These are phyloP conservation scores for Danio tinwini DNA, from an alignment of 2,797 vertebrate genomes.

Conservation along the genomic window DNA sequence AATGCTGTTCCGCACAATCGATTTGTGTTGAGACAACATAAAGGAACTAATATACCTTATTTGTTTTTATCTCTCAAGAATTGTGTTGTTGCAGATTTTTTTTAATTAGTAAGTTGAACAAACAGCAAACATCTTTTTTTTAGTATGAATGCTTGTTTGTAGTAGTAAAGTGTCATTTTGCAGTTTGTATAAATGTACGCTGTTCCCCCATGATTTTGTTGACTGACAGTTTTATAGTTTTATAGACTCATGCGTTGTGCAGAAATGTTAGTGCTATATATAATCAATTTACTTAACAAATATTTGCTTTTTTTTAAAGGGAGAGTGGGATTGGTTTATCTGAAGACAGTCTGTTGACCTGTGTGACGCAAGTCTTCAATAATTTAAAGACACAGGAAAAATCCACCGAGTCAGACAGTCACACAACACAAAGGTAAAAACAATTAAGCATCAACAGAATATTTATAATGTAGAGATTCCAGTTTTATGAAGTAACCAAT, in stretches of 20 bases:
- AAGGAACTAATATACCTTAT: no score
- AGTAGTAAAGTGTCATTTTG: not conserved
- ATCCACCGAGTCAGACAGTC: not conserved
- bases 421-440: not conserved
- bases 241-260: not conserved
- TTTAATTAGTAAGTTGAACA: no score
- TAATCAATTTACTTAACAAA: not conserved
- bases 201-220: not conserved
- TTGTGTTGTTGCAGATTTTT: no score
- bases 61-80: no score
- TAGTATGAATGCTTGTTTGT: not conserved
- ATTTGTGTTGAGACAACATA: no score
- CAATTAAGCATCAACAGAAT: not conserved
- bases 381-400: conserved; percentile 62
- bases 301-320: conserved; percentile 37
- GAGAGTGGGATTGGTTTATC: conserved; percentile 42
- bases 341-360: conserved; percentile 55
- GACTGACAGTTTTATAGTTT: not conserved
- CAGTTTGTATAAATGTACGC: not conserved
- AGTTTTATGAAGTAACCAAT: no score
- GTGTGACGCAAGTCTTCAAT: conserved; percentile 52
- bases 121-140: no score
- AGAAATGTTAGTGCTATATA: not conserved
- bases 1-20: no score
- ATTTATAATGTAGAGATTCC: no score